These are phyloP conservation scores for Automeris io DNA, from an alignment of 2,888 invertebrate species.

Conservation along the genomic window DNA sequence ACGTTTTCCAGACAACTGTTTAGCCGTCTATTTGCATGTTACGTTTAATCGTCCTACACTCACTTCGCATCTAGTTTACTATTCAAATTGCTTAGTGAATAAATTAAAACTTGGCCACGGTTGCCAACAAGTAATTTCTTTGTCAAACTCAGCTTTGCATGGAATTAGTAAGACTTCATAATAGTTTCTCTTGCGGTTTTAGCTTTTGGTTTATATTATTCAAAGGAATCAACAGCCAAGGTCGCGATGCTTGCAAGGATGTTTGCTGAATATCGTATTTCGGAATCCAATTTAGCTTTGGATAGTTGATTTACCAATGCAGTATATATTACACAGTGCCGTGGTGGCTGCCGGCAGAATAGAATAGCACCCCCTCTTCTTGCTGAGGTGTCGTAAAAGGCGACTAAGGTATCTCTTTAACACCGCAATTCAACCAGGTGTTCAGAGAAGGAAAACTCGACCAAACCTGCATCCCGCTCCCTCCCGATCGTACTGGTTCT, in stretches of 20 bases:
- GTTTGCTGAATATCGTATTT: too few species aligned
- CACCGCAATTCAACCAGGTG: too few species aligned
- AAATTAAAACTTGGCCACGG: slow-evolving; percentile 44
- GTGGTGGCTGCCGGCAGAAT: too few species aligned
- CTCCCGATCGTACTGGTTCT: too few species aligned
- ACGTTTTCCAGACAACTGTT: neutral
- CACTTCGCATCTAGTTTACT: slow-evolving; percentile 33
- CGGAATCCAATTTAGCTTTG: neutral
- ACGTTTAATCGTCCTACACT: slow-evolving; percentile 14
- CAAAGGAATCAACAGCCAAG: slow-evolving; percentile 4
- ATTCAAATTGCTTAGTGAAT: slow-evolving; percentile 58
- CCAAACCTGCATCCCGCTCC: too few species aligned
- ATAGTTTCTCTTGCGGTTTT: slow-evolving; percentile 22
- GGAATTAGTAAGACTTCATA: slow-evolving; percentile 39
- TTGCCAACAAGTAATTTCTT: slow-evolving; percentile 40
- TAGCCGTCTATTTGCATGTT: neutral
- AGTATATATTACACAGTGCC: too few species aligned
- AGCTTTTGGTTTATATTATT: slow-evolving; percentile 14
- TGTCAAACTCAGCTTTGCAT: slow-evolving; percentile 49
- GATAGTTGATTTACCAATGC: neutral
- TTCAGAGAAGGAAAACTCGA: too few species aligned
- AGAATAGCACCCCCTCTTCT: too few species aligned
- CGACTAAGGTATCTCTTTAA: too few species aligned
- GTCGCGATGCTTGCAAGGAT: neutral
- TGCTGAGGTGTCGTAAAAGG: too few species aligned